Evolutionary conservation across 2,797 vertebrate genomes (phyloP), one percentile per base, ranked within the genome.

Genomic region (Chelon labrosus): DNA sequence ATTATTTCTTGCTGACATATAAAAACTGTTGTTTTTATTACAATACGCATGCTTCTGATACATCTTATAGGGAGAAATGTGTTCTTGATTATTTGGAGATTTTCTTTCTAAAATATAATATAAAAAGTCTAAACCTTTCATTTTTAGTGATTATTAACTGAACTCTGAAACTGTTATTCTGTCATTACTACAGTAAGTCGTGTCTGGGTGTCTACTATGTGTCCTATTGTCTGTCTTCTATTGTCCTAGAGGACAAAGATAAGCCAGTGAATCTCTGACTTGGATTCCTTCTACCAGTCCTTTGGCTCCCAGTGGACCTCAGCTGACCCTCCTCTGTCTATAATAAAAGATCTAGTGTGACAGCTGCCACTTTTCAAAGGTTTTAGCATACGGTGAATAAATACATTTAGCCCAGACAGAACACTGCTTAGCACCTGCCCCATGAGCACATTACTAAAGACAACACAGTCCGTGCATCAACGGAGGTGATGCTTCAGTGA

Each of bases 221-320:
- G 22, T 22, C 22, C 22, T 22, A 22, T 22, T 67, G 65, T 76
- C 47, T 63, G 25, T 61, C 59, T 67, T 73, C 61, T 59, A 50
- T 72, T 86, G 8, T 73, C 37, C 70, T 77, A 55, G 65, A 72
- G 59, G 78, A 79, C 75, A 80, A 86, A 88, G 85, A 88, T 89
- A 84, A 77, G 79, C 76, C 65, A 86, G 83, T 84, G 73, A 84
- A 82, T 76, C 31, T 74, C 42, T 72, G 5, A 52, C 61, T 63
- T 77, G 50, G 51, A 77, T 71, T 79, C 55, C 71, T 66, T 62
- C 63, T 65, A 25, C 31, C 31, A 31, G 31, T 31, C 57, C 54
- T 58, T 65, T 75, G 55, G n/a, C 65, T 77, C 78, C 74, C 65
- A 52, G 64, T 20, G 63, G 80, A 74, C 38, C 37, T 76, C 69